These are phyloP conservation scores for Aurelia coerulea DNA, from an alignment of 30 jellyfish, hydroid and myxozoan genomes.

Conservation along the genomic window DNA sequence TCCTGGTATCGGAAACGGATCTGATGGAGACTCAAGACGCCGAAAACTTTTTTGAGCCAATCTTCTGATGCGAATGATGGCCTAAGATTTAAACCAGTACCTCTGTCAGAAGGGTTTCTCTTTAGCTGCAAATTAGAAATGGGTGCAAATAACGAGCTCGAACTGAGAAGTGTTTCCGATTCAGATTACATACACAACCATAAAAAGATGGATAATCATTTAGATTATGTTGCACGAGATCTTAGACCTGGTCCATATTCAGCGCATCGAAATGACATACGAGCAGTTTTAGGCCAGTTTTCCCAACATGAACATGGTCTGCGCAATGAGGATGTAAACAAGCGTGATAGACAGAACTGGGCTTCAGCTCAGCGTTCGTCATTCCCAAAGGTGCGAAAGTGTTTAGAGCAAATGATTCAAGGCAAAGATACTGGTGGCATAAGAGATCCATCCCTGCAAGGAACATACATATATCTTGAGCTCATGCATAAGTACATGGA, in stretches of 20 bases:
- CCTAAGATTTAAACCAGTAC: constrained; percentile 8
- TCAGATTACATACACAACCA: constrained; percentile 21
- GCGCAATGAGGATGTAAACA: constrained; percentile 31
- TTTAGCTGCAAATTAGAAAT: constrained; percentile 35
- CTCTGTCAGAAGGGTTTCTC: constrained; percentile 31
- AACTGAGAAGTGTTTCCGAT: constrained; percentile 9
- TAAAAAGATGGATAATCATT: constrained; percentile 38
- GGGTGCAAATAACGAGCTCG: constrained; percentile 10
- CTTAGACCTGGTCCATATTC: constrained; percentile 13
- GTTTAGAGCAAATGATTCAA: not conserved
- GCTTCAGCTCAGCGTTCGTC: constrained; percentile 25
- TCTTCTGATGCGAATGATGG: constrained; percentile 4
- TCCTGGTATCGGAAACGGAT: constrained; percentile 37
- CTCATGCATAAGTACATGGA: constrained; percentile 19
- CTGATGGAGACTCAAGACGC: constrained; percentile 55
- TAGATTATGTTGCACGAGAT: constrained; percentile 31
- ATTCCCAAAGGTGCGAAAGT: constrained; percentile 7
- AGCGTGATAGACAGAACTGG: constrained; percentile 40
- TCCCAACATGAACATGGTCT: constrained; percentile 31
- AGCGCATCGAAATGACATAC: constrained; percentile 23
- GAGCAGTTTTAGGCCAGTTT: constrained; percentile 8
- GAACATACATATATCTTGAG: constrained; percentile 47
- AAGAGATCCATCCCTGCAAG: constrained; percentile 45
- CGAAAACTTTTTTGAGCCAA: constrained; percentile 14
- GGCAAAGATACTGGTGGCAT: constrained; percentile 2